Base-by-base conservation (phyloP, 92 coral and sea anemone genomes). In the Phymanthus crucifer region DNA sequence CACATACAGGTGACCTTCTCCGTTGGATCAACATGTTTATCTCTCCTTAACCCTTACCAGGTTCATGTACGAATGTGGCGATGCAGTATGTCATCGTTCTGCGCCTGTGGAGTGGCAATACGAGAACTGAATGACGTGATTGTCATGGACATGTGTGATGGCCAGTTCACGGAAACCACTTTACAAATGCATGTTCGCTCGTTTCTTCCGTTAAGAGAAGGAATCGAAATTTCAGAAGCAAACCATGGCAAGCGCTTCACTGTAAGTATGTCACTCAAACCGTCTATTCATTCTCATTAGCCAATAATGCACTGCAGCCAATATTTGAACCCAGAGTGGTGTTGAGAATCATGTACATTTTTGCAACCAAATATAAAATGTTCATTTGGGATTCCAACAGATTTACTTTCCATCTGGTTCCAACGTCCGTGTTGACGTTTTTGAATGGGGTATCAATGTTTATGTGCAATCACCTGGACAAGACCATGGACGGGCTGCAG, bases 71-170 rank as follows among this genome's bases (percentile, higher is more conserved):
- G 84, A n/a, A 83, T 84, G 73, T 92, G 98, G 97, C 70, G 48
- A 2, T 95, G 97, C 76, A 83, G 79, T 66, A 72, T 68, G 57
- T 66, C 86, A 12, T 78, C 87, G 14, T 89, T 72, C 35, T 95
- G 98, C 57, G 80, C 89, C 12, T 95, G 98, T 79, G 97, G 93
- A 36, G 94, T 92, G 16, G 97, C 95, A 16, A 86, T 87, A 33
- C 86, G 93, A 18, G 96, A 92, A 48, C 77, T 85, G 21, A 87
- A 82, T 78, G 93, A 95, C 81, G 95, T 95, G 84, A 88, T 95
- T 45, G 91, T 72, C 48, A 93, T 93, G 80, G 89, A 95, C 61
- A 95, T 95, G 98, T 95, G 98, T 71, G 75, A 68, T 65, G 98
- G 97, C 33, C 66, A 67, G 23, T 88, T 90, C 80, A 78, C 74